Conservation (phyloP, 2,113 vertebrate species). For the Leptosomus discolor region DNA sequence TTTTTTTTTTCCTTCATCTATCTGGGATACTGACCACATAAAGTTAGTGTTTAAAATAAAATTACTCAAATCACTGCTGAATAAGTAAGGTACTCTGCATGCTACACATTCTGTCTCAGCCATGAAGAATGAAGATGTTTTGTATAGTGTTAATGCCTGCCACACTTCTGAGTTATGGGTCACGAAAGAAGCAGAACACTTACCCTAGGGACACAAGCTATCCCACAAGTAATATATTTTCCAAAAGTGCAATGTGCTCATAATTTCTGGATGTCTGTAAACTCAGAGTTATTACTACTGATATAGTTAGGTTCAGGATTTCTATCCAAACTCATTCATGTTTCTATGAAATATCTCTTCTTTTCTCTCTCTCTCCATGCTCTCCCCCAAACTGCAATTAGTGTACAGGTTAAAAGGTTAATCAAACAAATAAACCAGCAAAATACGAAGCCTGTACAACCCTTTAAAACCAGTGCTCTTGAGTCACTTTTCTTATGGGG, state of each 20-base stretch:
- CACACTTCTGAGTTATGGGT: constrained; percentile 66
- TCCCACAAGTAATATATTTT: constrained; percentile 70
- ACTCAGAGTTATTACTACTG: constrained; percentile 54
- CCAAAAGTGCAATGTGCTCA: constrained; percentile 62
- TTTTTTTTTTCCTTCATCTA: background rate
- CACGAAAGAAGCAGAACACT: constrained; percentile 52
- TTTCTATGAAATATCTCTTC: background rate
- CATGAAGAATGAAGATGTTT: constrained; percentile 64
- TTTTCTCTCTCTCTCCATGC: background rate
- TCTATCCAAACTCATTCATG: background rate
- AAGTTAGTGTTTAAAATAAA: constrained; percentile 64
- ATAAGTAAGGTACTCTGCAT: constrained; percentile 29
- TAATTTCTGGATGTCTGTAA: constrained; percentile 71
- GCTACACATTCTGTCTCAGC: background rate
- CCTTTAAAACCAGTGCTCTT: background rate
- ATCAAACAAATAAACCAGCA: background rate
- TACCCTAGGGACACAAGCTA: constrained; percentile 69
- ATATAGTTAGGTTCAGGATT: constrained; percentile 22
- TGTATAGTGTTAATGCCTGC: constrained; percentile 11
- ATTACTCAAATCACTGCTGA: constrained; percentile 55
- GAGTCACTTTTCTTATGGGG: background rate
- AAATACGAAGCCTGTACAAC: background rate
- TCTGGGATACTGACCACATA: constrained; percentile 24
- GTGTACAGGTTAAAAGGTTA: background rate
- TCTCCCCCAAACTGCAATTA: background rate